phyloP scores from a whole-genome alignment of 2,888 invertebrate genomes.

The Glyphotaelius pellucidus region DNA sequence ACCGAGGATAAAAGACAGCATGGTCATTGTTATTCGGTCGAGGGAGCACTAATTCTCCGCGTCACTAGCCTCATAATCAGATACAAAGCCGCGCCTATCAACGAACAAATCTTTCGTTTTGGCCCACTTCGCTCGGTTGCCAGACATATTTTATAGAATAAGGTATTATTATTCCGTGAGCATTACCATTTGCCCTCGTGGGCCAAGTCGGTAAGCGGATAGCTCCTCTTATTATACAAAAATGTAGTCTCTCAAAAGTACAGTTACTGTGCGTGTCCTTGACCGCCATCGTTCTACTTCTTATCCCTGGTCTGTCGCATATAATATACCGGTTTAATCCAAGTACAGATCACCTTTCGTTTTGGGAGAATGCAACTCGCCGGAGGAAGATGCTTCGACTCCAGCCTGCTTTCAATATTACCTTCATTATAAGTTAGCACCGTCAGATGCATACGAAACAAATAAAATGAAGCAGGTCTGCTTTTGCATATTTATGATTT shows the following conservation, averaged over 20 bases:
- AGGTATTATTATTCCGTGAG: constrained; percentile 27
- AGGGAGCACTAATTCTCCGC: background rate
- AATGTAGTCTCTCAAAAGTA: constrained; percentile 40
- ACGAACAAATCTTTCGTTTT: constrained; percentile 17
- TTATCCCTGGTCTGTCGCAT: constrained; percentile 46
- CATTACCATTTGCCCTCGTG: constrained; percentile 9
- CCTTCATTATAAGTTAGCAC: background rate
- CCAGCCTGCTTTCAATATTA: background rate
- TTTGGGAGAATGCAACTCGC: constrained; percentile 10
- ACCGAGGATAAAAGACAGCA: background rate
- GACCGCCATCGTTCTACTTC: constrained; percentile 55
- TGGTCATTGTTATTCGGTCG: background rate
- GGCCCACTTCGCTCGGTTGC: background rate
- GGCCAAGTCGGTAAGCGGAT: background rate
- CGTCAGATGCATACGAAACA: background rate
- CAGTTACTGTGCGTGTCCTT: constrained; percentile 55
- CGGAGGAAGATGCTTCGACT: background rate
- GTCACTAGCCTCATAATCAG: constrained; percentile 3
- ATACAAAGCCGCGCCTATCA: background rate
- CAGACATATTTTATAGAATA: background rate
- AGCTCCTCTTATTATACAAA: constrained; percentile 22
- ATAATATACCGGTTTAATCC: constrained; percentile 57
- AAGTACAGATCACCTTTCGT: constrained; percentile 33
- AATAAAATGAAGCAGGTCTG: background rate
- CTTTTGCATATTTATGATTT: background rate